A percentile compares a stretch with the other conserved stretches of the same genome.
Conservation (phyloP, 2,113 vertebrate species). For the Hemibagrus wyckioides region DNA sequence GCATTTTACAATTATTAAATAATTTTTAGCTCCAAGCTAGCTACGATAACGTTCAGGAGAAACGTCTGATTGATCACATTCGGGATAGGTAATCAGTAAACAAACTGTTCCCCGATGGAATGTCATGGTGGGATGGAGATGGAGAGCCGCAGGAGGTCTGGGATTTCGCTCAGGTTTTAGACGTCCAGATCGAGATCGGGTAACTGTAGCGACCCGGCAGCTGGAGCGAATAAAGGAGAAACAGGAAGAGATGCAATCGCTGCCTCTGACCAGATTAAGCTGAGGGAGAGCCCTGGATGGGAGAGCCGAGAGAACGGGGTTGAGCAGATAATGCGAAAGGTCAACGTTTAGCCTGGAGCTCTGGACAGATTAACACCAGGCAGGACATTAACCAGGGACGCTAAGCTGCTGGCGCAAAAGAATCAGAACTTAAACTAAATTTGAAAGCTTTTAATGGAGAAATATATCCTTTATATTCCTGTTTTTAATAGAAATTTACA, state of each 20-base stretch:
- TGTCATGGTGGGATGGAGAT: not conserved
- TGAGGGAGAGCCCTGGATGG: not conserved
- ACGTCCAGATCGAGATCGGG: conserved; percentile 32
- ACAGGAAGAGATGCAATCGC: conserved; percentile 46
- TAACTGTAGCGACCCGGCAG: conserved; percentile 19
- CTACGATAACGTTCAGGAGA: not conserved
- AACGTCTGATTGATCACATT: not conserved
- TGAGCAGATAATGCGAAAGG: conserved; percentile 31
- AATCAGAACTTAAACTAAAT: not conserved
- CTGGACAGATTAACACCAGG: conserved; percentile 12
- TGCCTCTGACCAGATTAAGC: conserved; percentile 33
- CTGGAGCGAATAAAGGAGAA: conserved; percentile 45
- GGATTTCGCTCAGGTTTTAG: not conserved
- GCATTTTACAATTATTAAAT: not conserved
- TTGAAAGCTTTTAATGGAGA: not conserved
- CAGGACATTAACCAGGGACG: not conserved
- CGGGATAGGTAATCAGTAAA: not conserved
- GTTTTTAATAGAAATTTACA: too few species aligned
- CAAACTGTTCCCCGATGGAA: not conserved
- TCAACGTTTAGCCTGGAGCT: conserved; percentile 16
- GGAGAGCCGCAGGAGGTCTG: not conserved
- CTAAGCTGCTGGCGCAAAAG: not conserved
- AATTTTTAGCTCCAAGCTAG: not conserved
- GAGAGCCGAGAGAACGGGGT: not conserved
- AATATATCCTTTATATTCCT: not conserved